A percentile compares a stretch with the other conserved stretches of the same genome.
These are phyloP conservation scores for Bagarius yarrelli DNA, from an alignment of 2,113 vertebrate genomes.

Conservation along the genomic window DNA sequence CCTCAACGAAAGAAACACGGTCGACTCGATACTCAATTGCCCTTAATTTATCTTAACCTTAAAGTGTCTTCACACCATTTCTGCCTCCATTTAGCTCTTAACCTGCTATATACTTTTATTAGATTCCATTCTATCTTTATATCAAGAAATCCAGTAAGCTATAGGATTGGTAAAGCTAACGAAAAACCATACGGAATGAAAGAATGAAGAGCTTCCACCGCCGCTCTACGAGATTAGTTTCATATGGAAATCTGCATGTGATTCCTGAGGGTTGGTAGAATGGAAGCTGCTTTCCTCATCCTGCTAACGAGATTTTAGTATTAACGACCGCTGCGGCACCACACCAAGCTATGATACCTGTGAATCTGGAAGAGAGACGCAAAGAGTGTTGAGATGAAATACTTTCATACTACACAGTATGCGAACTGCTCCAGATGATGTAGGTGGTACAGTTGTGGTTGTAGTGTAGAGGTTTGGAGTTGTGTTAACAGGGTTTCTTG, in stretches of 20 bases:
- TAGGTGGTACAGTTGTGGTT: too few species aligned
- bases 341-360: not conserved
- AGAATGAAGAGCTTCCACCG: not conserved
- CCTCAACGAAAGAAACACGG: not conserved
- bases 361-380: not conserved
- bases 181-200: not conserved
- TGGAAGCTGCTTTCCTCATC: not conserved
- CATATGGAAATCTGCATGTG: slow-evolving; percentile 33
- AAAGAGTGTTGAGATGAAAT: not conserved
- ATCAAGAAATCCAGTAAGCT: too few species aligned
- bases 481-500: too few species aligned
- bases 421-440: too few species aligned
- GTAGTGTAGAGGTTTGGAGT: too few species aligned
- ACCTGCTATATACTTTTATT: not conserved
- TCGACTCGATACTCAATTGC: not conserved
- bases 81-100: not conserved
- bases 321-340: not conserved
- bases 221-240: slow-evolving; percentile 36
- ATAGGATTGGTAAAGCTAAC: not conserved
- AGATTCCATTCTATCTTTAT: too few species aligned
- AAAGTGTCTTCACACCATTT: not conserved
- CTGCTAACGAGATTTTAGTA: slow-evolving; percentile 23
- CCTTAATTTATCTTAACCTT: not conserved
- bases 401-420: too few species aligned
- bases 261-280: slow-evolving; percentile 2